Percentiles rank a stretch among this genome's conserved stretches.
phyloP scores from a whole-genome alignment of 2,888 invertebrate genomes.

The Patella pellucida region DNA sequence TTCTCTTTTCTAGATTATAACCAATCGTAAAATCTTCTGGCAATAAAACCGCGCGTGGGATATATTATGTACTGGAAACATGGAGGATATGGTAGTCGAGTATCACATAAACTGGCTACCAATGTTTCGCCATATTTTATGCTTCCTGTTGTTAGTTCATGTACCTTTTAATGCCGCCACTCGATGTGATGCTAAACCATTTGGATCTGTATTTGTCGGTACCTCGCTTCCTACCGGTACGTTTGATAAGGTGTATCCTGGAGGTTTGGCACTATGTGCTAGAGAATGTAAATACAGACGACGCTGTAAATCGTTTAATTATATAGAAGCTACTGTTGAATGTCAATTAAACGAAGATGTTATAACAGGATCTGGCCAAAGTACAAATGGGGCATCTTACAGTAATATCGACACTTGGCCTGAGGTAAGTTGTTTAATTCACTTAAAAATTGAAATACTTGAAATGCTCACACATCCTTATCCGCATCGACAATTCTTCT shows the following conservation, averaged over 20 bases:
- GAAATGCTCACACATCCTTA: no score
- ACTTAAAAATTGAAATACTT: no score
- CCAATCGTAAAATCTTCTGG: no score
- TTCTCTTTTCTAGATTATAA: no score
- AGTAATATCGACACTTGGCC: neutral
- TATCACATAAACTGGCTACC: no score
- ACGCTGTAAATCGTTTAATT: neutral
- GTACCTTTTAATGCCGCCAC: neutral
- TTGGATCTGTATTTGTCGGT: neutral
- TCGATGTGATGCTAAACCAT: neutral
- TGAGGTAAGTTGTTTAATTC: neutral
- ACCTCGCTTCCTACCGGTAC: neutral
- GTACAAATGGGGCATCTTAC: neutral
- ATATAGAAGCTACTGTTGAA: neutral
- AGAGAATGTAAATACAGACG: neutral
- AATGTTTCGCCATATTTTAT: no score
- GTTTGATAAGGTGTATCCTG: neutral
- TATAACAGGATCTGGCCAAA: neutral
- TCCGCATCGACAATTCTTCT: no score
- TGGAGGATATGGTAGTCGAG: no score
- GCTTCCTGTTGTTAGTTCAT: no score
- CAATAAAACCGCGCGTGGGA: no score
- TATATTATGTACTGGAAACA: no score
- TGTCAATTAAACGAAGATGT: neutral
- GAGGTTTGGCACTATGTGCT: neutral